These are phyloP conservation scores for Oryctolagus cuniculus DNA, from an alignment of 2,113 vertebrate species.

Conservation along the genomic window DNA sequence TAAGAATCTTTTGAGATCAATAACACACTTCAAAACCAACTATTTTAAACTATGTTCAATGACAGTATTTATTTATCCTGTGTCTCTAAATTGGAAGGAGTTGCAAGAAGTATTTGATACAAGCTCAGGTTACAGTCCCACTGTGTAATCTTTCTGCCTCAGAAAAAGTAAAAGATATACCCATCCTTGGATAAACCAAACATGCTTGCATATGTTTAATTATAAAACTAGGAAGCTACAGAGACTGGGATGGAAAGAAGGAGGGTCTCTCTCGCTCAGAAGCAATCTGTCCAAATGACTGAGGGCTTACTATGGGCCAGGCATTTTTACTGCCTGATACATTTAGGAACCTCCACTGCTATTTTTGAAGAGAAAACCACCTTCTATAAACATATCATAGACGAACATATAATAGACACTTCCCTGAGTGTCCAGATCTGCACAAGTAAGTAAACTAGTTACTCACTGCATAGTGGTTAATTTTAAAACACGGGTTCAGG, in stretches of 20 bases:
- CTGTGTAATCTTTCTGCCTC: neutral
- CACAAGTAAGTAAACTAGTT: neutral
- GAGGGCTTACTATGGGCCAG: neutral
- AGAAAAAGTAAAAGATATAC: neutral
- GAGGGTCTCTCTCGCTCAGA: neutral
- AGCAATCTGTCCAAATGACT: conserved; percentile 27
- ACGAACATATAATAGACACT: neutral
- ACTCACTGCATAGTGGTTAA: neutral
- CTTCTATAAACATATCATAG: neutral
- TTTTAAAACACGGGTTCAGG: neutral
- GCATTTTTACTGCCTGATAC: neutral
- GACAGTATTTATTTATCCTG: neutral
- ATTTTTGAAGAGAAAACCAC: conserved; percentile 44
- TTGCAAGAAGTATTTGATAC: neutral
- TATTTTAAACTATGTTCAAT: neutral
- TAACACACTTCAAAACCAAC: neutral
- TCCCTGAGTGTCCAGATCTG: neutral
- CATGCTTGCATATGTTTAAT: neutral
- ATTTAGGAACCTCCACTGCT: neutral
- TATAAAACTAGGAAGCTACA: conserved; percentile 4
- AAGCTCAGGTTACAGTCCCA: neutral
- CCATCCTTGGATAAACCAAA: neutral
- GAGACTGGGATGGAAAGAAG: neutral
- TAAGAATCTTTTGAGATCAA: neutral
- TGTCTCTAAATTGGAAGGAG: conserved; percentile 25